These are phyloP conservation scores for Thalassarche chlororhynchos DNA, from an alignment of 2,113 vertebrate genomes.

Conservation along the genomic window DNA sequence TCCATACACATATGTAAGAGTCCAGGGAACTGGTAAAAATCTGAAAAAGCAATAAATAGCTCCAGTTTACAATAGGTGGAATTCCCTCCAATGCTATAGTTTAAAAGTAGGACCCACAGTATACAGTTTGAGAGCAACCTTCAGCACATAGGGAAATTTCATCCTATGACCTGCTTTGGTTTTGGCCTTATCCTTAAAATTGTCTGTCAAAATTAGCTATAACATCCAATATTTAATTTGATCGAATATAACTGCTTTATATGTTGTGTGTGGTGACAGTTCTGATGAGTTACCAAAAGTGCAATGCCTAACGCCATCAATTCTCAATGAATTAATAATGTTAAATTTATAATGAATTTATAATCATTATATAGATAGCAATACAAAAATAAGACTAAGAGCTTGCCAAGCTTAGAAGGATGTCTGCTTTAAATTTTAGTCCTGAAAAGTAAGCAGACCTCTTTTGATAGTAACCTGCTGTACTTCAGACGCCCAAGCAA, in stretches of 20 bases:
- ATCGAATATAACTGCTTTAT: neutral
- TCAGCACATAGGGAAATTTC: neutral
- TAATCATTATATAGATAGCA: neutral
- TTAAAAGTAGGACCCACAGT: neutral
- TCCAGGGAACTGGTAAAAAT: neutral
- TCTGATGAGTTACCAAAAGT: neutral
- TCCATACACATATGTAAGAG: neutral
- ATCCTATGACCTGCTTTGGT: neutral
- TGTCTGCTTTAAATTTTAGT: neutral
- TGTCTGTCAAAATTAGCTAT: neutral
- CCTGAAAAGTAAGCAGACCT: neutral
- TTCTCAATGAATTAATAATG: neutral
- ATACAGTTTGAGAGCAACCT: neutral
- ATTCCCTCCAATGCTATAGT: neutral
- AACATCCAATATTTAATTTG: neutral
- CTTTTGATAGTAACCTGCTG: neutral
- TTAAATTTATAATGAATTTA: neutral
- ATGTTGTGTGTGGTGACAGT: neutral
- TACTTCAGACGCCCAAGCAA: neutral
- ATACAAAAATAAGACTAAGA: neutral
- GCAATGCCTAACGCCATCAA: neutral
- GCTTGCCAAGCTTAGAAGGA: neutral
- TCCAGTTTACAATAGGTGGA: neutral
- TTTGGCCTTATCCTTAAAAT: neutral
- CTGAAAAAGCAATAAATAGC: neutral